Conservation (phyloP, 2,888 invertebrate genomes). For the Drosophila kambysellisi region DNA sequence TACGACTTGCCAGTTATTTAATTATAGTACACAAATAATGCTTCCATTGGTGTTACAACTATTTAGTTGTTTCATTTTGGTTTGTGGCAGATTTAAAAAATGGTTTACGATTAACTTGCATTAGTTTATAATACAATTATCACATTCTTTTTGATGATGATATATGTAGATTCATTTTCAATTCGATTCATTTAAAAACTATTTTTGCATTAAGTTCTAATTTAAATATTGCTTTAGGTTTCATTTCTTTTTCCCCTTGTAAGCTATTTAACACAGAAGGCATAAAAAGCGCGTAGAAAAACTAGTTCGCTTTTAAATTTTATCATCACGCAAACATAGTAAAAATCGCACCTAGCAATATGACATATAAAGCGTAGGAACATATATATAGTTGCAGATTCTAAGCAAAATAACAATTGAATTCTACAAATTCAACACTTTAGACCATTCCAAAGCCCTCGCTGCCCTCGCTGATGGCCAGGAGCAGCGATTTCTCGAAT, state of each 20-base stretch:
- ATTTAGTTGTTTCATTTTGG: conserved; percentile 30
- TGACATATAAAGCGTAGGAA: conserved; percentile 69
- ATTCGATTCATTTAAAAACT: conserved; percentile 50
- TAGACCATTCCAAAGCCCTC: conserved; percentile 93
- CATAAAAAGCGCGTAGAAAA: conserved; percentile 29
- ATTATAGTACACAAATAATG: conserved; percentile 36
- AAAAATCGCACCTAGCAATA: conserved; percentile 27
- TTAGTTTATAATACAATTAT: conserved; percentile 79
- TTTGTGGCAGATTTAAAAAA: conserved; percentile 34
- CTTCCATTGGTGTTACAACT: conserved; percentile 16
- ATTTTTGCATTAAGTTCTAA: conserved; percentile 46
- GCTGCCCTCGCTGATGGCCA: conserved; percentile 97
- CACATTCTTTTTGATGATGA: conserved; percentile 81
- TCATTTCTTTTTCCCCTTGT: conserved; percentile 10
- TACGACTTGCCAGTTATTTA: conserved; percentile 34
- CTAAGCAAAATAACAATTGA: conserved; percentile 39
- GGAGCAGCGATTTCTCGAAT: conserved; percentile 94
- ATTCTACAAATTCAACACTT: conserved; percentile 9
- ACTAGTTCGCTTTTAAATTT: conserved; percentile 13
- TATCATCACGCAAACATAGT: conserved; percentile 28
- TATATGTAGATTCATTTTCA: conserved; percentile 72
- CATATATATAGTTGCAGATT: conserved; percentile 64
- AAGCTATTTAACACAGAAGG: conserved; percentile 22
- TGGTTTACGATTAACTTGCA: conserved; percentile 69
- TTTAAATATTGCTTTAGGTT: conserved; percentile 38